Evolutionary conservation across 1,140 invertebrate species (phyloP).

Genomic region (Musca vetustissima): DNA sequence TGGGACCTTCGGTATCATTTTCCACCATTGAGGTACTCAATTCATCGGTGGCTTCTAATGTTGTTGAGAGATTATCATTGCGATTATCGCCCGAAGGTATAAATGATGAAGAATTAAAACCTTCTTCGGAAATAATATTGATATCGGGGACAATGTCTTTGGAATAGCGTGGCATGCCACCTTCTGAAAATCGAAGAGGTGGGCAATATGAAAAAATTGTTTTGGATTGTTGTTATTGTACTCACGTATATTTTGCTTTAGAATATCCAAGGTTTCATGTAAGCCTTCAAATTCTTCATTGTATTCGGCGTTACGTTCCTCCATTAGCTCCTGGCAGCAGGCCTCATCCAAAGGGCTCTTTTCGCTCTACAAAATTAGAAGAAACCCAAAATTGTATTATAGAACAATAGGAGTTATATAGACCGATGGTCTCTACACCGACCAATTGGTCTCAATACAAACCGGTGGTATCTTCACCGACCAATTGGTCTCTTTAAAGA

Average conservation of each 20-base stretch:
- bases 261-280: constrained; percentile 39
- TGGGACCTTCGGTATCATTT: constrained; percentile 25
- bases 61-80: constrained; percentile 35
- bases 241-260: constrained; percentile 46
- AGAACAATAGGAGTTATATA: no score
- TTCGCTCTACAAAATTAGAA: constrained; percentile 42
- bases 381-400: no score
- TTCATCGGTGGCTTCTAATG: constrained; percentile 35
- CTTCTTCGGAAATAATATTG: constrained; percentile 49
- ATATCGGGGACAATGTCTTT: constrained; percentile 51
- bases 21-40: constrained; percentile 44
- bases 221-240: neutral
- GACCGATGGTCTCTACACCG: no score
- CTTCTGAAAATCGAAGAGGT: constrained; percentile 33
- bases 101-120: constrained; percentile 30
- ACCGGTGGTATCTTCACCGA: no score
- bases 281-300: constrained; percentile 45
- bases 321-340: constrained; percentile 49
- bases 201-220: no score
- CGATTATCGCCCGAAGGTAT: constrained; percentile 26
- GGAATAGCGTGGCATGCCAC: constrained; percentile 40
- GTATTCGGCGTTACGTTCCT: constrained; percentile 43
- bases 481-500: no score
- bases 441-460: no score
- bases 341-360: constrained; percentile 48